phyloP scores from a whole-genome alignment of 2,113 vertebrate genomes.

The Craseonycteris thonglongyai region DNA sequence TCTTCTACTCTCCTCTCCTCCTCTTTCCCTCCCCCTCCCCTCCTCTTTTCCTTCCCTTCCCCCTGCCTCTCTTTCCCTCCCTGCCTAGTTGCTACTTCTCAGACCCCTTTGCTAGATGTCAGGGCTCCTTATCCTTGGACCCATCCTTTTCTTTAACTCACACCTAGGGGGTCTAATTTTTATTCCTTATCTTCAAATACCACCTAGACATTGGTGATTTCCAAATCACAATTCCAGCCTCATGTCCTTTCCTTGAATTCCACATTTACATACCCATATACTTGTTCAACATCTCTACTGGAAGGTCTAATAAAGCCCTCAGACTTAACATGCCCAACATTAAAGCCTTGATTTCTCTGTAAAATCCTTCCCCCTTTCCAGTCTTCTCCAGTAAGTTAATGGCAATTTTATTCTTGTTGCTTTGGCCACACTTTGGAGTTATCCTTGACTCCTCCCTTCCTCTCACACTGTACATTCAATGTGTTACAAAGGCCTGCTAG shows the following conservation, averaged over 20 bases:
- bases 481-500: background rate
- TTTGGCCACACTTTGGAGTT: background rate
- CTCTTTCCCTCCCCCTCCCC: background rate
- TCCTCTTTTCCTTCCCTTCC: background rate
- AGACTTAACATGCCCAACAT: background rate
- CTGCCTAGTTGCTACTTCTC: background rate
- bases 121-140: background rate
- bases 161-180: background rate
- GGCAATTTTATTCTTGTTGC: background rate
- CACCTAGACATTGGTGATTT: background rate
- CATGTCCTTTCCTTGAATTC: background rate
- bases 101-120: background rate
- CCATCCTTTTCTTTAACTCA: background rate
- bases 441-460: background rate
- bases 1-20: accelerated
- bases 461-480: background rate
- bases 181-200: background rate
- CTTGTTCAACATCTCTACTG: background rate
- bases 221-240: background rate
- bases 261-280: background rate
- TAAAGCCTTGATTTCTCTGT: background rate
- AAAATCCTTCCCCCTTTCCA: background rate
- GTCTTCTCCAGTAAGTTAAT: background rate
- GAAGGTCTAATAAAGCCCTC: background rate
- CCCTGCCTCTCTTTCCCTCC: too few species aligned